Base-by-base conservation (phyloP, 2,888 invertebrate genomes). In the Alentia gelatinosa region DNA sequence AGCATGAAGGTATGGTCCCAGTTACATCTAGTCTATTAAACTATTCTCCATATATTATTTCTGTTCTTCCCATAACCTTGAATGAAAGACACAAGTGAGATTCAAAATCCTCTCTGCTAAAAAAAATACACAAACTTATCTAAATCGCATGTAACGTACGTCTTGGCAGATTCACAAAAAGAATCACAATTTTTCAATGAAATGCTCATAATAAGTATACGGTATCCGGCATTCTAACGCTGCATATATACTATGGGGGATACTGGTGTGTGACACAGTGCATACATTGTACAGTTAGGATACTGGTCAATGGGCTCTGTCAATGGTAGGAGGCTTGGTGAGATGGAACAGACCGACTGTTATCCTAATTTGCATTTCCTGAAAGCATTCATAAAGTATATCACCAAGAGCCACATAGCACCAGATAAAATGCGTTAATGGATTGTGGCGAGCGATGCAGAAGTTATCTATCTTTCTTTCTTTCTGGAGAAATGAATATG, bases 21-120 rank as follows among this genome's bases (percentile, higher is more conserved):
- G 79, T 79, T 79, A 79, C 39, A 23, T 37, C 79, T 79, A 79
- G 37, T 35, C 79, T 79, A 79, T 79, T 12, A 35, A 79, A 33
- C 79, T 37, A 79, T 35, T 79, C 37, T 35, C 23, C 79, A 39
- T 79, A 37, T 23, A 79, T 79, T 15, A 39, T 79, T 23, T 79
- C 12, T 35, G 35, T n/a, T 79, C 26, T 42, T 86, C 86, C 86
- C 86, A 47, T 30, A 86, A 86, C 86, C 86, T 30, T 50, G 7
- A 35, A 79, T 86, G 86, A 86, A 86, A 86, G 86, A 86, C 86
- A 86, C 50, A 47, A 86, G 86, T 86, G 86, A 86, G 86, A 86
- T 86, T 86, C 86, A 47, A 26, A 30, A 86, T 30, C 50, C 86
- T 86, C 50, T 42, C 47, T 86, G 86, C 86, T 56, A 56, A 19